A percentile compares a stretch with the other conserved stretches of the same genome.
These are phyloP conservation scores for Lithobates pipiens DNA, from an alignment of 2,797 vertebrate genomes.

Conservation along the genomic window DNA sequence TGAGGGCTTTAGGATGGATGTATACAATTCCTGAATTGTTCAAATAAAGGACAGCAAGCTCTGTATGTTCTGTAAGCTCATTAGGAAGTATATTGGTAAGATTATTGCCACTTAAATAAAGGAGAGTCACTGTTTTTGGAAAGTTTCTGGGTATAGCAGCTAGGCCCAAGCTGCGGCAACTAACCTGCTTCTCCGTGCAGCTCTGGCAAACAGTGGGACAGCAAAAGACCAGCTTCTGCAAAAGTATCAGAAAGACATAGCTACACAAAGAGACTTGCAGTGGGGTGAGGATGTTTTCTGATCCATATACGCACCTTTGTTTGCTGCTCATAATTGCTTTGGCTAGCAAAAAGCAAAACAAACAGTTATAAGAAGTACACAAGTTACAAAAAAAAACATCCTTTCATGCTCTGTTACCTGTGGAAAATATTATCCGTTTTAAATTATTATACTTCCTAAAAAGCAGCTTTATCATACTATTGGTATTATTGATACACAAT, in stretches of 20 bases:
- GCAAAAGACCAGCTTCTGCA: constrained; percentile 70
- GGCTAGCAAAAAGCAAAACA: constrained; percentile 65
- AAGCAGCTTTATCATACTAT: neutral
- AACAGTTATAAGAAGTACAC: constrained; percentile 30
- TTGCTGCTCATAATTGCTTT: constrained; percentile 74
- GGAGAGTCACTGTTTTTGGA: constrained; percentile 67
- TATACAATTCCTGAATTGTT: constrained; percentile 70
- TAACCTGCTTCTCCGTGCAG: constrained; percentile 73
- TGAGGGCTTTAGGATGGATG: constrained; percentile 73
- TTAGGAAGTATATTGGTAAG: constrained; percentile 67
- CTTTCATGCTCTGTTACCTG: constrained; percentile 27
- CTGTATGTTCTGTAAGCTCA: constrained; percentile 69
- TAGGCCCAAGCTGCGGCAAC: constrained; percentile 72
- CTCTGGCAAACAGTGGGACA: constrained; percentile 72
- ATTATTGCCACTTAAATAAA: constrained; percentile 75
- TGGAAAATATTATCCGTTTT: neutral
- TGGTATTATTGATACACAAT: neutral
- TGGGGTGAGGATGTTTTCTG: constrained; percentile 68
- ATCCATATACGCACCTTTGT: constrained; percentile 72
- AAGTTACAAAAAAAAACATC: constrained; percentile 53
- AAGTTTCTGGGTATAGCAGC: constrained; percentile 70
- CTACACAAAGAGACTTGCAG: constrained; percentile 63
- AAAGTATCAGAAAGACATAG: constrained; percentile 70
- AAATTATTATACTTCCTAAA: neutral
- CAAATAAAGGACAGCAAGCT: constrained; percentile 71